Conservation (phyloP, 2,888 invertebrate species). For the Meloe dianella region DNA sequence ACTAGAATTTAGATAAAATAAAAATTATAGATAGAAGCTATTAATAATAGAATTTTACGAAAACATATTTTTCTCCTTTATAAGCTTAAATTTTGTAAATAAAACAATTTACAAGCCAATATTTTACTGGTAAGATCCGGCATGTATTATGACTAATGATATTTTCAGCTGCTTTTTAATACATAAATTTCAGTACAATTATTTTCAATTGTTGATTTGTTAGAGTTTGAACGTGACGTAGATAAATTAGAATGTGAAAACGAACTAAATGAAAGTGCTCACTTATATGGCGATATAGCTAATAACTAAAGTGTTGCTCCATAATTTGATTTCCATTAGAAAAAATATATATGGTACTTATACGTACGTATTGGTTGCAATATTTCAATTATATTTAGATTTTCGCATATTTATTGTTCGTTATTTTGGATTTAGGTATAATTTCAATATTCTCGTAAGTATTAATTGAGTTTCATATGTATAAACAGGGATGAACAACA, state of each 20-base stretch:
- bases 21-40: too few relatives aligned
- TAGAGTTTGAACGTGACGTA: background rate
- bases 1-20: too few relatives aligned
- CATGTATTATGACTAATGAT: background rate
- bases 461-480: too few relatives aligned
- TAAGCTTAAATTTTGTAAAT: too few relatives aligned
- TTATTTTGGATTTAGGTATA: too few relatives aligned
- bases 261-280: background rate
- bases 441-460: too few relatives aligned
- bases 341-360: background rate
- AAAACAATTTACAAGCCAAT: too few relatives aligned
- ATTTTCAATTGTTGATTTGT: background rate
- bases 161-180: constrained; percentile 1
- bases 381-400: background rate
- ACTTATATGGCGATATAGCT: background rate
- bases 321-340: background rate
- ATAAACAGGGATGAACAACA: too few relatives aligned
- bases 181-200: background rate
- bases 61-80: too few relatives aligned
- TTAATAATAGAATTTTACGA: too few relatives aligned
- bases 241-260: background rate
- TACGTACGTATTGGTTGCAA: background rate
- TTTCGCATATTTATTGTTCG: background rate
- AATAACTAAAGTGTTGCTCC: background rate
- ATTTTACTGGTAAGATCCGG: background rate